phyloP scores from a whole-genome alignment of 2,113 vertebrate species.

The Castor canadensis region DNA sequence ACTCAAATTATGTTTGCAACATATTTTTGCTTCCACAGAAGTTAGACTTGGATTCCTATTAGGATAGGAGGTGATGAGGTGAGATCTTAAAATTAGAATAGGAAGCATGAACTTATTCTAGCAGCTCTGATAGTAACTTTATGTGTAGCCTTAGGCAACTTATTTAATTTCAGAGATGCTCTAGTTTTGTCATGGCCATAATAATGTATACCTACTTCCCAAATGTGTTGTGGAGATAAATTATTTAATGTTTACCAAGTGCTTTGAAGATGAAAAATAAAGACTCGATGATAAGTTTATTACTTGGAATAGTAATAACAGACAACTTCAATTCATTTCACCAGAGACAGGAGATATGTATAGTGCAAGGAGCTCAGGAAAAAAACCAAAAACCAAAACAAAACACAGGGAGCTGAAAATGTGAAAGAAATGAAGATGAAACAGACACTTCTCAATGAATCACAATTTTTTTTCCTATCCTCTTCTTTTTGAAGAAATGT shows the following conservation, averaged over 20 bases:
- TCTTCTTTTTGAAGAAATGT: constrained; percentile 48
- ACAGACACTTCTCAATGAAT: constrained; percentile 39
- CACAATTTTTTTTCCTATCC: not conserved
- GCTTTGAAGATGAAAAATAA: constrained; percentile 59
- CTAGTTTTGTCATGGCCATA: constrained; percentile 13
- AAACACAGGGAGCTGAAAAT: not conserved
- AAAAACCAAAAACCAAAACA: not conserved
- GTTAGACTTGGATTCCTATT: not conserved
- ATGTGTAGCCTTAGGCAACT: not conserved
- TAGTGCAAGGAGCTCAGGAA: not conserved
- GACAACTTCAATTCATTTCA: not conserved
- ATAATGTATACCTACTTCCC: constrained; percentile 37
- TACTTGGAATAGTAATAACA: not conserved
- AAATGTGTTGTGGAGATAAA: constrained; percentile 56
- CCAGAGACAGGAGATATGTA: no score
- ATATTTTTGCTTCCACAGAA: not conserved
- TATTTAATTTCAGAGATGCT: constrained; percentile 50
- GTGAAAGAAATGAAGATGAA: constrained; percentile 26
- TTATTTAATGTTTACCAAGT: constrained; percentile 68
- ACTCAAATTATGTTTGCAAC: not conserved
- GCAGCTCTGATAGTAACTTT: not conserved
- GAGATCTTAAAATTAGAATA: not conserved
- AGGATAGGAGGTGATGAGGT: not conserved
- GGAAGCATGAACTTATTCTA: not conserved
- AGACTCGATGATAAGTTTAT: constrained; percentile 12